phyloP scores from a whole-genome alignment of 2,888 invertebrate genomes.

The Portevinia maculata region DNA sequence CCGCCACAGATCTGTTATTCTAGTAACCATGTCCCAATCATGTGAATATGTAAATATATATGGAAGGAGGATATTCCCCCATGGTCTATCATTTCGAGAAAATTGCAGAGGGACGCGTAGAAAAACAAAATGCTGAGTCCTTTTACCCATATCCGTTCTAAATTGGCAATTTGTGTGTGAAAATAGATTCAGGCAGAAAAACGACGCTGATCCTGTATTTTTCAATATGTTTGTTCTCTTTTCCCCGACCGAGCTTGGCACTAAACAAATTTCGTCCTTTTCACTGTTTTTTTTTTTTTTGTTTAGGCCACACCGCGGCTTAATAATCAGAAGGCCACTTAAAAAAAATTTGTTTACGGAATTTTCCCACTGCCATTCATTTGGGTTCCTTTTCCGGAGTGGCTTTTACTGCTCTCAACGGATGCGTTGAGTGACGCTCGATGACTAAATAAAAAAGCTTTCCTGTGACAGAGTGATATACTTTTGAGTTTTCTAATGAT shows the following conservation, averaged over 20 bases:
- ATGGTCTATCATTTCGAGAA: slow-evolving; percentile 47
- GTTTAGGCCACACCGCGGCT: slow-evolving; percentile 65
- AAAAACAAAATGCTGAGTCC: slow-evolving; percentile 59
- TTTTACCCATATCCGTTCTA: slow-evolving; percentile 70
- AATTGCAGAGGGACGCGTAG: not conserved
- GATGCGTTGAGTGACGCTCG: slow-evolving; percentile 68
- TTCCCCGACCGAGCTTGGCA: not conserved
- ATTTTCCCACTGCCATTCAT: slow-evolving; percentile 4
- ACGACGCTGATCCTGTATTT: slow-evolving; percentile 63
- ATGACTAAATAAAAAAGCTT: slow-evolving; percentile 49
- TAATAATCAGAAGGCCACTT: slow-evolving; percentile 72
- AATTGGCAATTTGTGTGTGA: slow-evolving; percentile 74
- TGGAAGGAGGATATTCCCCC: slow-evolving; percentile 44
- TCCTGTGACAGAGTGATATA: slow-evolving; percentile 30
- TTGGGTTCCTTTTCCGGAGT: slow-evolving; percentile 34
- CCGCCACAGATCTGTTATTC: slow-evolving; percentile 53
- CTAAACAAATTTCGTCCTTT: slow-evolving; percentile 24
- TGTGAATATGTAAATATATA: slow-evolving; percentile 45
- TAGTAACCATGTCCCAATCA: slow-evolving; percentile 38
- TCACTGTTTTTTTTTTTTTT: too few species aligned
- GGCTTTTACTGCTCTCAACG: slow-evolving; percentile 30
- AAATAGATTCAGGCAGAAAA: slow-evolving; percentile 73
- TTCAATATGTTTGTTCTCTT: slow-evolving; percentile 30
- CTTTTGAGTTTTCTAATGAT: slow-evolving; percentile 10
- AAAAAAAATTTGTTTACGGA: slow-evolving; percentile 47